phyloP scores from a whole-genome alignment of 2,113 vertebrate species.

The Scatophagus argus region DNA sequence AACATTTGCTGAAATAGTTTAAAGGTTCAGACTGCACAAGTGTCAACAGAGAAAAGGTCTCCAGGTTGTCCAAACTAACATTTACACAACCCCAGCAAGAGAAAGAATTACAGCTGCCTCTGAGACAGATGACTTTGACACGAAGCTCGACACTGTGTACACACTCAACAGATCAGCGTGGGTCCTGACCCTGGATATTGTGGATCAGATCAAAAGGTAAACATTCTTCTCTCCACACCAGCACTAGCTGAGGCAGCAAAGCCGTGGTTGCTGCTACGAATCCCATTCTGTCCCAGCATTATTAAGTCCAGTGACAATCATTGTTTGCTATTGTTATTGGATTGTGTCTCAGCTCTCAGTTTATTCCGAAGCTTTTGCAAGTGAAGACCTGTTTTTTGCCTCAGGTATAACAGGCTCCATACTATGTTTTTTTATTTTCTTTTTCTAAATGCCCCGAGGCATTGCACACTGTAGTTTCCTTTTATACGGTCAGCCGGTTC shows the following conservation, averaged over 20 bases:
- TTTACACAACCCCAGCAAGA: constrained; percentile 20
- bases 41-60: constrained; percentile 8
- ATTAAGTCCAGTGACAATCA: constrained; percentile 44
- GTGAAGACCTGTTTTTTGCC: constrained; percentile 51
- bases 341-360: constrained; percentile 26
- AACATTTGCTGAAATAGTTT: not conserved
- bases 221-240: constrained; percentile 22
- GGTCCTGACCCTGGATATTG: constrained; percentile 39
- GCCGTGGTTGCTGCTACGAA: not conserved
- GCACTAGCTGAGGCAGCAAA: not conserved
- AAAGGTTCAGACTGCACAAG: not conserved
- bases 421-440: constrained; percentile 45
- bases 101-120: constrained; percentile 47
- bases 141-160: constrained; percentile 42
- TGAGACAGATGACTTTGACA: constrained; percentile 39
- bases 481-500: constrained; percentile 61
- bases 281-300: constrained; percentile 11
- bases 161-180: constrained; percentile 61
- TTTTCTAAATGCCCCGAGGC: not conserved
- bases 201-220: constrained; percentile 65
- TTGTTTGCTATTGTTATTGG: constrained; percentile 46
- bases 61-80: constrained; percentile 14
- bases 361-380: constrained; percentile 26
- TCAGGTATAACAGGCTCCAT: constrained; percentile 41
- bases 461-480: constrained; percentile 43